Evolutionary conservation across 2,113 vertebrate genomes (phyloP).

Genomic region (Boleophthalmus pectinirostris): DNA sequence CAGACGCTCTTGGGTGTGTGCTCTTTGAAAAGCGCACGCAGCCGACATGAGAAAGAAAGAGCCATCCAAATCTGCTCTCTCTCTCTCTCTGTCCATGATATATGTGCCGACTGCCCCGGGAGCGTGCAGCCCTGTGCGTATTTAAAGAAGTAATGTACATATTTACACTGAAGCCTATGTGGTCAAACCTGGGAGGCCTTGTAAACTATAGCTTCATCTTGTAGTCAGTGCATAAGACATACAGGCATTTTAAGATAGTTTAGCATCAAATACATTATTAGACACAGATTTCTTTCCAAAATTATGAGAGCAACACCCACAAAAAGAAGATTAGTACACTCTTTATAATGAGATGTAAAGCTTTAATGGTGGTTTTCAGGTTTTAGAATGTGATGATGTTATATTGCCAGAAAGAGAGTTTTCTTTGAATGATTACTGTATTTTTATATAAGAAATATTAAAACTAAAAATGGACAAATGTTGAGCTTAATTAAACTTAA

Average conservation of each 20-base stretch:
- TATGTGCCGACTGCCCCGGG: constrained; percentile 36
- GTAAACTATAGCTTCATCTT: background rate
- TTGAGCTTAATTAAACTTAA: too few species aligned
- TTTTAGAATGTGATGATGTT: too few species aligned
- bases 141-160: constrained; percentile 38
- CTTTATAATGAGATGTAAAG: background rate
- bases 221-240: constrained; percentile 5
- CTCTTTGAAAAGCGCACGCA: constrained; percentile 64
- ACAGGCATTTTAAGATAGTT: constrained; percentile 22
- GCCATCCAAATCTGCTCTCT: constrained; percentile 36
- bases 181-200: constrained; percentile 12
- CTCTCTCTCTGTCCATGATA: constrained; percentile 40
- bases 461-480: too few species aligned
- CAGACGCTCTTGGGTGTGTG: constrained; percentile 54
- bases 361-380: background rate
- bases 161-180: constrained; percentile 14
- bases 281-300: background rate
- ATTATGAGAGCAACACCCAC: background rate
- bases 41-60: constrained; percentile 32
- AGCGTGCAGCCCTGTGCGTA: constrained; percentile 9
- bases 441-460: too few species aligned
- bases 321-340: background rate
- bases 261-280: background rate
- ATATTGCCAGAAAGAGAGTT: too few species aligned
- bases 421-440: too few species aligned